A percentile compares a stretch with the other conserved stretches of the same genome.
phyloP scores from a whole-genome alignment of 2,888 invertebrate genomes.

The Sinotaia quadrata region DNA sequence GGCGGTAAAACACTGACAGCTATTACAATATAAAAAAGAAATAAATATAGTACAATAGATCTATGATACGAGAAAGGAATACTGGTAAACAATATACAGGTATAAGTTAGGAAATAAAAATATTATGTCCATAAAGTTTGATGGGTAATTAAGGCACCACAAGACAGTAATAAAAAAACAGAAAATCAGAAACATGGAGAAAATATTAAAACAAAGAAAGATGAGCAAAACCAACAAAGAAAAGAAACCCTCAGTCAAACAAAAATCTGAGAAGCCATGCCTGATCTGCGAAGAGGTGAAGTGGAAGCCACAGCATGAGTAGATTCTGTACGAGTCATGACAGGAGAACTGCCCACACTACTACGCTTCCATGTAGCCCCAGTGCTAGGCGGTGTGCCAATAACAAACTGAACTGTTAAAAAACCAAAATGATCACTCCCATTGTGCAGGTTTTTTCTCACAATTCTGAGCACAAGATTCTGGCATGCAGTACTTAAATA shows the following conservation, averaged over 20 bases:
- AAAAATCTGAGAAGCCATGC: slow-evolving; percentile 30
- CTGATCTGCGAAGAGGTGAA: slow-evolving; percentile 79
- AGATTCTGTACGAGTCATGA: slow-evolving; percentile 21
- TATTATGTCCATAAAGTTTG: too few relatives aligned
- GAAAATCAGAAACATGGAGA: neutral
- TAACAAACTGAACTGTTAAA: slow-evolving; percentile 74
- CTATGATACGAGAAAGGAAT: too few relatives aligned
- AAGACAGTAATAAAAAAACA: neutral
- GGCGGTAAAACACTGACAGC: too few relatives aligned
- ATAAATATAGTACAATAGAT: too few relatives aligned
- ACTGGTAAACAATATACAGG: too few relatives aligned
- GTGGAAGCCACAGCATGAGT: slow-evolving; percentile 73
- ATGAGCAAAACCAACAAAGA: neutral
- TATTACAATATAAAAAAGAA: too few relatives aligned
- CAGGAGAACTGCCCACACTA: slow-evolving; percentile 51
- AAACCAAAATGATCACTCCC: too few relatives aligned
- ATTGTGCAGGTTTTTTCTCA: neutral
- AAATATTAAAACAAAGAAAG: neutral
- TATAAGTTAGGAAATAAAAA: too few relatives aligned
- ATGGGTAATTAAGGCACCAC: too few relatives aligned
- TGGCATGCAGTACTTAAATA: too few relatives aligned
- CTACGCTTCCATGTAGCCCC: slow-evolving; percentile 61
- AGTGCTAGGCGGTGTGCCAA: slow-evolving; percentile 85
- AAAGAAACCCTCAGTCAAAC: neutral
- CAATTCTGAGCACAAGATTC: neutral